Evolutionary conservation across 2,888 invertebrate genomes (phyloP), one percentile per base, ranked within the genome.

Genomic region (Phyllotreta cruciferae): DNA sequence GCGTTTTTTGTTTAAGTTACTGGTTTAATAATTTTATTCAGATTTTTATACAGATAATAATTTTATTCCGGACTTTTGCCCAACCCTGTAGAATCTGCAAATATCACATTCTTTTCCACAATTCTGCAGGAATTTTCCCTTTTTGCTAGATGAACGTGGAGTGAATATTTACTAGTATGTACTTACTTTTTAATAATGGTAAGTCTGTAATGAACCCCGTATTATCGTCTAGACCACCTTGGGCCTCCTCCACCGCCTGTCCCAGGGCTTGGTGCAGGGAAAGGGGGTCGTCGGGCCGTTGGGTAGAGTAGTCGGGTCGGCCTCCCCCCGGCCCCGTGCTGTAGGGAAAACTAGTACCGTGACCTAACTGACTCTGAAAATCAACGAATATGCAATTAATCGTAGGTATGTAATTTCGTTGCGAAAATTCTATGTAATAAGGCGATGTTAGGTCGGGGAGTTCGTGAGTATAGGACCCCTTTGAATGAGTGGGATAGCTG

Each of bases 111-210:
- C n/a, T n/a, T n/a, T n/a, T n/a, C n/a, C n/a, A n/a, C n/a, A n/a
- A n/a, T n/a, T n/a, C n/a, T n/a, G 13, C 4, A 47, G 47, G n/a
- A 14, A 13, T 13, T 11, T 47, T 9, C n/a, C n/a, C n/a, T n/a
- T n/a, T 5, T 9, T 11, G 47, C 24, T 4, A 4, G 24, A 24
- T 24, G 24, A 24, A 4, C 24, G 24, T 24, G n/a, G n/a, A 13
- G 13, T 11, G 3, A 14, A 9, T 47, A 47, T 47, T 14, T 6
- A 53, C 10, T 11, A 14, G 3, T 8, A 11, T 24, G 13, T 76
- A 88, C 92, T 91, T 83, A 94, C 94, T 93, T 90, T 94, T 94
- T 77, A 94, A 86, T 76, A 94, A 85, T 73, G 94, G 94, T 80
- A 94, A 86, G 80, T 94, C 94, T 74, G 92, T 92, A 87, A 94